Percentiles rank a stretch among this genome's conserved stretches.
Evolutionary conservation across 2,113 vertebrate genomes (phyloP).

Genomic region (Crotophaga sulcirostris): DNA sequence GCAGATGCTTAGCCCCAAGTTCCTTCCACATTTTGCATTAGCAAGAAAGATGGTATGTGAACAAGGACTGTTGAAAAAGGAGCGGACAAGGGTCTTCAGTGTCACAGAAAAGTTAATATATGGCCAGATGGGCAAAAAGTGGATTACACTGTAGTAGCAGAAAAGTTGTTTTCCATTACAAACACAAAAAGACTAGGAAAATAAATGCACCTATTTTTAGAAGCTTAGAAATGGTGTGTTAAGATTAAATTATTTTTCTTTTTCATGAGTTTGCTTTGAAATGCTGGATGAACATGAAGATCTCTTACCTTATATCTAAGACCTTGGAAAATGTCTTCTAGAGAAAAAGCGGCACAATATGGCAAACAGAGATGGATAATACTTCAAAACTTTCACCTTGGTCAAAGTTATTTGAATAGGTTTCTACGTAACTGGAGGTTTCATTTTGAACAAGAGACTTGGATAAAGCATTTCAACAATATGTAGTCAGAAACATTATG

Average conservation of each 20-base stretch:
- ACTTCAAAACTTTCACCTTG: background rate
- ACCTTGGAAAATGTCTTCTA: background rate
- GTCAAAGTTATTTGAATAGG: background rate
- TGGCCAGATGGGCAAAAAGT: conserved; percentile 56
- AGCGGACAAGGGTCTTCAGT: conserved; percentile 49
- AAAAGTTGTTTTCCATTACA: conserved; percentile 32
- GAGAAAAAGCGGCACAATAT: background rate
- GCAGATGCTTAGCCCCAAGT: background rate
- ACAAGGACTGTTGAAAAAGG: conserved; percentile 43
- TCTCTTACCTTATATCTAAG: background rate
- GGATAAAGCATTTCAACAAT: background rate
- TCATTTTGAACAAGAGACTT: background rate
- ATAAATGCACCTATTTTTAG: background rate
- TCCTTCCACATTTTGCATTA: conserved; percentile 41
- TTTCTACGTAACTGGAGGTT: background rate
- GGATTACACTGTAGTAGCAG: conserved; percentile 29
- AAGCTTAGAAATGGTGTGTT: background rate
- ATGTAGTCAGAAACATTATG: background rate
- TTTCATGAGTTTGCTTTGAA: background rate
- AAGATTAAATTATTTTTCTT: background rate
- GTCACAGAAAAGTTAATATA: conserved; percentile 61
- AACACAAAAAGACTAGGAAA: background rate
- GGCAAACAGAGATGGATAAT: background rate
- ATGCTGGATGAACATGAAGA: background rate
- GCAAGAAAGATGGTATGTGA: conserved; percentile 1